Evolutionary conservation across 2,113 vertebrate genomes (phyloP).

Genomic region (Mastomys coucha): DNA sequence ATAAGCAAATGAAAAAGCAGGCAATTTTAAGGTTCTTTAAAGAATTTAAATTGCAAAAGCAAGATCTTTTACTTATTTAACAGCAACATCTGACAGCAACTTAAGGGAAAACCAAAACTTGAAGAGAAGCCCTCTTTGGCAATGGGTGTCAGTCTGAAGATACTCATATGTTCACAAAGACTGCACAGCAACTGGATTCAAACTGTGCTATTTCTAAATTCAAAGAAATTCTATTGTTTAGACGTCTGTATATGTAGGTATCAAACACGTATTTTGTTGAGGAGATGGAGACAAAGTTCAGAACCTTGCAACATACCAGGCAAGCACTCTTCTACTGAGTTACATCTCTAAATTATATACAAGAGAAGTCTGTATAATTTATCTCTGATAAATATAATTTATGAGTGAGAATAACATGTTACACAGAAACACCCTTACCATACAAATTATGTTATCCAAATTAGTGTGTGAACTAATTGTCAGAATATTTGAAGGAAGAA

Average conservation of each 20-base stretch:
- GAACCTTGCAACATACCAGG: background rate
- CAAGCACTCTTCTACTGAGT: background rate
- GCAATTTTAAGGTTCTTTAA: constrained; percentile 22
- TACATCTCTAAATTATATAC: background rate
- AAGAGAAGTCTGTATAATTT: background rate
- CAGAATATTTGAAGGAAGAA: background rate
- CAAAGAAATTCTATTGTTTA: background rate
- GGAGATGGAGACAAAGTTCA: background rate
- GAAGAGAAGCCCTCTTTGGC: background rate
- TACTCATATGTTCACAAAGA: background rate
- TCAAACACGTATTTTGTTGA: background rate
- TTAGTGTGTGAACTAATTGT: constrained; percentile 37
- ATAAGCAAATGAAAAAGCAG: constrained; percentile 19
- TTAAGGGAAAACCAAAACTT: background rate
- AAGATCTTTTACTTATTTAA: background rate
- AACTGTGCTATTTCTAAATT: constrained; percentile 30
- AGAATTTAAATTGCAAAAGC: constrained; percentile 55
- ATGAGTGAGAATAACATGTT: background rate
- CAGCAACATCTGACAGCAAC: background rate
- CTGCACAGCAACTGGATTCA: background rate
- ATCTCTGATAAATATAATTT: background rate
- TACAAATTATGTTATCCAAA: constrained; percentile 43
- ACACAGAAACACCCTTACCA: background rate
- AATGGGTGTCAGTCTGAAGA: background rate
- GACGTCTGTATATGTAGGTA: background rate